These are phyloP conservation scores for Camponotus fellah DNA, from an alignment of 2,888 invertebrate genomes.

Conservation along the genomic window DNA sequence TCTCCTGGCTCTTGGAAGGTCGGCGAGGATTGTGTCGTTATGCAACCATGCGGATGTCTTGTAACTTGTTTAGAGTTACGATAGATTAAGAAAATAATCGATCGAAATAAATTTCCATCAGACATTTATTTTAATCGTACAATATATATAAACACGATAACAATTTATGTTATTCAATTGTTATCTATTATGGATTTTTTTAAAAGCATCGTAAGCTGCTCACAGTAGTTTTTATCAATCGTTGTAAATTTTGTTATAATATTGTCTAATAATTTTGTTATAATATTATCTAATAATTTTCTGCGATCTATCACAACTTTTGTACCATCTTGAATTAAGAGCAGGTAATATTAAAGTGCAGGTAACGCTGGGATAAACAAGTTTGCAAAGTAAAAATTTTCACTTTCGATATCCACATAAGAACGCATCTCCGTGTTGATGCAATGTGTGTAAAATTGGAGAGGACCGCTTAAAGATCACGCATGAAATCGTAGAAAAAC, in stretches of 20 bases:
- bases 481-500: slow-evolving; percentile 12
- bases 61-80: background rate
- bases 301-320: background rate
- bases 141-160: background rate
- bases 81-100: background rate
- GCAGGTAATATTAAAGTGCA: background rate
- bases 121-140: background rate
- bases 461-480: background rate
- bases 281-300: background rate
- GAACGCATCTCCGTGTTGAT: background rate
- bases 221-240: background rate
- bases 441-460: background rate
- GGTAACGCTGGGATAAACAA: background rate
- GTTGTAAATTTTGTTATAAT: background rate
- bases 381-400: background rate
- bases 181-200: background rate
- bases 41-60: background rate
- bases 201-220: no score
- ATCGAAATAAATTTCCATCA: background rate
- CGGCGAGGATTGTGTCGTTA: background rate
- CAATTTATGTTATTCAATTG: background rate
- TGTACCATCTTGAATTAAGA: background rate
- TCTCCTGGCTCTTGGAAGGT: background rate
- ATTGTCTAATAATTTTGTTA: background rate
- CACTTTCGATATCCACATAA: background rate